Evolutionary conservation across 2,888 invertebrate species (phyloP).

Genomic region (Spialia ferax): DNA sequence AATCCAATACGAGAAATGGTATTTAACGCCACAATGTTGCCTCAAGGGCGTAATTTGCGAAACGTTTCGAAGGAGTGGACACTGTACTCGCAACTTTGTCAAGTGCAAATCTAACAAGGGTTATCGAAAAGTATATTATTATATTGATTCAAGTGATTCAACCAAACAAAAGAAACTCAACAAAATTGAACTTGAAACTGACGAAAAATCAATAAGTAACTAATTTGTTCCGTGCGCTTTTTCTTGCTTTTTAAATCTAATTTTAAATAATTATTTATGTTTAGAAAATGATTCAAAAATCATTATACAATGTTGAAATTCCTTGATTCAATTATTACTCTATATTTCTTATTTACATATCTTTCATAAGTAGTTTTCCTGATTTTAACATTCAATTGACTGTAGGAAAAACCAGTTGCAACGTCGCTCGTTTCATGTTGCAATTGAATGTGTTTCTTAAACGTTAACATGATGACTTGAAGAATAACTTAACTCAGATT

Average conservation of each 20-base stretch:
- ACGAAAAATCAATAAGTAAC: too few species aligned
- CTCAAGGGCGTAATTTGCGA: constrained; percentile 27
- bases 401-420: background rate
- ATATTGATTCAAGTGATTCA: background rate
- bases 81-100: background rate
- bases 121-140: background rate
- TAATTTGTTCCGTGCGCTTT: too few species aligned
- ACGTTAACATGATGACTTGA: background rate
- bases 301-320: too few species aligned
- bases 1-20: constrained; percentile 32
- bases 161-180: background rate
- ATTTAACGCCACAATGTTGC: constrained; percentile 12
- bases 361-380: background rate
- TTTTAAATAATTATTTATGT: too few species aligned
- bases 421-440: background rate
- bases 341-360: background rate
- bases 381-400: background rate
- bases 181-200: background rate
- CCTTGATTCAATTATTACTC: too few species aligned
- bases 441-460: background rate
- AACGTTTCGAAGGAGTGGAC: background rate
- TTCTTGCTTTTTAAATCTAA: too few species aligned
- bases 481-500: too few species aligned
- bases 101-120: constrained; percentile 18
- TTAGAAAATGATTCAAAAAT: too few species aligned